These are phyloP conservation scores for Pyrgus malvae DNA, from an alignment of 2,888 invertebrate species.

Conservation along the genomic window DNA sequence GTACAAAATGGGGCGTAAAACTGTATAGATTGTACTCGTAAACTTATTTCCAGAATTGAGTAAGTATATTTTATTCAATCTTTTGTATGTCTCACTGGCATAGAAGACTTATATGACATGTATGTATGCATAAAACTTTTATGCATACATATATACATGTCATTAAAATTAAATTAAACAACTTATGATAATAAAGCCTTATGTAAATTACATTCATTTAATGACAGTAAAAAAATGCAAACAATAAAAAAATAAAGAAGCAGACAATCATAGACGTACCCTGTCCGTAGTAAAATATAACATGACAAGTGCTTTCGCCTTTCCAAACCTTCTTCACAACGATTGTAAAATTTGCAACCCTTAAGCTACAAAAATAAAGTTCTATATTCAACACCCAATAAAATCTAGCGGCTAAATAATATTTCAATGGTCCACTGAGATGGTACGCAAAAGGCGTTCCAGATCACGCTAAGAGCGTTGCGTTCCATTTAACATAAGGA, in stretches of 20 bases:
- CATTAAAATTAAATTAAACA: slow-evolving; percentile 1
- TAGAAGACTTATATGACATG: too few relatives aligned
- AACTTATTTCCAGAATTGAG: too few relatives aligned
- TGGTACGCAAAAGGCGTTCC: slow-evolving; percentile 62
- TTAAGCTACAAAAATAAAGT: slow-evolving; percentile 23
- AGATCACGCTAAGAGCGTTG: slow-evolving; percentile 63
- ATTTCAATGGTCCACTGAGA: slow-evolving; percentile 32
- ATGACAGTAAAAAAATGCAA: slow-evolving; percentile 49
- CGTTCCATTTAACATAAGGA: slow-evolving; percentile 53
- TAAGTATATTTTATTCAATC: too few relatives aligned
- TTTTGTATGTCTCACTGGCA: too few relatives aligned
- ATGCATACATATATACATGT: too few relatives aligned
- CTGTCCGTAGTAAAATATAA: slow-evolving; percentile 49
- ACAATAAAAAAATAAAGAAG: slow-evolving; percentile 53
- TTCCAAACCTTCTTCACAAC: slow-evolving; percentile 33
- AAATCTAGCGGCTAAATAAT: slow-evolving; percentile 26
- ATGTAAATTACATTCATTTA: slow-evolving; percentile 32
- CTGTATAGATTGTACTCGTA: too few relatives aligned
- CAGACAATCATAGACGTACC: slow-evolving; percentile 40
- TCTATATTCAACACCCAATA: slow-evolving; percentile 9
- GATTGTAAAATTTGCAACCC: background rate
- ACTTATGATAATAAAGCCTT: background rate
- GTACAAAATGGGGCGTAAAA: too few relatives aligned
- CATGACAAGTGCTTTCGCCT: slow-evolving; percentile 45
- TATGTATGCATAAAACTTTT: too few relatives aligned